These are phyloP conservation scores for Thecophora atra DNA, from an alignment of 2,888 invertebrate species.

Conservation along the genomic window DNA sequence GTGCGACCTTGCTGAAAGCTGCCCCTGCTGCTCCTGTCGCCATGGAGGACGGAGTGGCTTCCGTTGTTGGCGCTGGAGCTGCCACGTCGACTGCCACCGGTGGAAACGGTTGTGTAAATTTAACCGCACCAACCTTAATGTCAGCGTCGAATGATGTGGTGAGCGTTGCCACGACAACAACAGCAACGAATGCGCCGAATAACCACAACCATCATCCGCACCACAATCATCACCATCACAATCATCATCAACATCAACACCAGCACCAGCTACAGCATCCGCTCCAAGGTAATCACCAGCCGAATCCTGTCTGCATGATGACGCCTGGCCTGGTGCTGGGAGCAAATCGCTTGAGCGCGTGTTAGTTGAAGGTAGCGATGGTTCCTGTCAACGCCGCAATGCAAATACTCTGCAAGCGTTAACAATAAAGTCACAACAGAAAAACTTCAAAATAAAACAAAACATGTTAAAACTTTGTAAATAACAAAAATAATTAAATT, in stretches of 20 bases:
- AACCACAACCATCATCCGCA: conserved; percentile 47
- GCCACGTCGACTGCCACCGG: conserved; percentile 39
- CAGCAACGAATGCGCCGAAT: conserved; percentile 39
- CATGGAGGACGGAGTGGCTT: conserved; percentile 38
- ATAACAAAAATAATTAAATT: background rate
- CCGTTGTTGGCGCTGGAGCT: conserved; percentile 25
- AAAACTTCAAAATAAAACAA: background rate
- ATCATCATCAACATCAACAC: conserved; percentile 46
- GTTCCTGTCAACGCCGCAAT: background rate
- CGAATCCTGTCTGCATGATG: conserved; percentile 56
- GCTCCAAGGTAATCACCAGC: conserved; percentile 49
- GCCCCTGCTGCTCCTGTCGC: background rate
- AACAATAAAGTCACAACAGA: background rate
- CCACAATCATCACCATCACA: conserved; percentile 42
- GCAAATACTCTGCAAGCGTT: no score
- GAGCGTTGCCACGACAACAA: conserved; percentile 33
- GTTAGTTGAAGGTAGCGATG: conserved; percentile 53
- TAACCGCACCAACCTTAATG: conserved; percentile 47
- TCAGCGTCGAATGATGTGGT: conserved; percentile 43
- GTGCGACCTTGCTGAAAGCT: conserved; percentile 43
- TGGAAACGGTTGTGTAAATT: conserved; percentile 46
- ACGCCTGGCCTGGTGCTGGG: conserved; percentile 64
- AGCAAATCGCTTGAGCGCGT: conserved; percentile 64
- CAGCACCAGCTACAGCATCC: conserved; percentile 44
- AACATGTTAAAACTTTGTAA: conserved; percentile 19